phyloP scores from a whole-genome alignment of 2,888 invertebrate genomes.

The Anarsia innoxiella region DNA sequence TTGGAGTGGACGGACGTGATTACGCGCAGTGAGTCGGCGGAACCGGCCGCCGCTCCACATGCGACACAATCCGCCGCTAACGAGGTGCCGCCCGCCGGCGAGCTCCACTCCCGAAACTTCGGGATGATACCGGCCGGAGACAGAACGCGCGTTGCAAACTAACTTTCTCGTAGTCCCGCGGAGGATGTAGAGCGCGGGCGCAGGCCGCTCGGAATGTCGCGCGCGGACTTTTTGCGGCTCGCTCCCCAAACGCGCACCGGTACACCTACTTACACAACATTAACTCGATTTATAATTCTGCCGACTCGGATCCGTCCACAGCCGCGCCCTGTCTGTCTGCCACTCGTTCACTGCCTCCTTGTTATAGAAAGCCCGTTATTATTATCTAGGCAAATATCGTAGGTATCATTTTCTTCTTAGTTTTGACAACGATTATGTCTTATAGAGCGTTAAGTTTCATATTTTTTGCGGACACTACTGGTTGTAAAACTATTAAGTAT shows the following conservation, averaged over 20 bases:
- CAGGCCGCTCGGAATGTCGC: slow-evolving; percentile 16
- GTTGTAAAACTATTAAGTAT: no score
- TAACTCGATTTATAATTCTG: slow-evolving; percentile 6
- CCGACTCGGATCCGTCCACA: slow-evolving; percentile 9
- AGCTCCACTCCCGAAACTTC: no score
- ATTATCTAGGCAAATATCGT: no score
- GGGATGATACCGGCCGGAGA: background rate
- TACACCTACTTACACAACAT: slow-evolving; percentile 6
- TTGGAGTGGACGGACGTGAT: slow-evolving; percentile 21
- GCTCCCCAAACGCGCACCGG: slow-evolving; percentile 13
- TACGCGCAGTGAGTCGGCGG: slow-evolving; percentile 35
- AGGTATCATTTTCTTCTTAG: no score
- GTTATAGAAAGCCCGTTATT: no score
- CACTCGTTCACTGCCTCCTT: no score
- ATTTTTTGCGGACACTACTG: no score
- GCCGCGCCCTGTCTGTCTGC: slow-evolving; percentile 1
- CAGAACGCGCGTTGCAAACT: background rate
- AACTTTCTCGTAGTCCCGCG: no score
- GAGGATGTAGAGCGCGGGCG: slow-evolving; percentile 8
- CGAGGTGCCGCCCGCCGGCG: background rate
- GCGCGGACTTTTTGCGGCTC: slow-evolving; percentile 24
- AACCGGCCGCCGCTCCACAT: background rate
- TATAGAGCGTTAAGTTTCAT: no score
- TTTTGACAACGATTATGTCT: no score
- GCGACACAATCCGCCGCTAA: background rate